A percentile compares a stretch with the other conserved stretches of the same genome.
phyloP scores from a whole-genome alignment of 30 jellyfish, hydroid and myxozoan species.

The Mastigias papua region DNA sequence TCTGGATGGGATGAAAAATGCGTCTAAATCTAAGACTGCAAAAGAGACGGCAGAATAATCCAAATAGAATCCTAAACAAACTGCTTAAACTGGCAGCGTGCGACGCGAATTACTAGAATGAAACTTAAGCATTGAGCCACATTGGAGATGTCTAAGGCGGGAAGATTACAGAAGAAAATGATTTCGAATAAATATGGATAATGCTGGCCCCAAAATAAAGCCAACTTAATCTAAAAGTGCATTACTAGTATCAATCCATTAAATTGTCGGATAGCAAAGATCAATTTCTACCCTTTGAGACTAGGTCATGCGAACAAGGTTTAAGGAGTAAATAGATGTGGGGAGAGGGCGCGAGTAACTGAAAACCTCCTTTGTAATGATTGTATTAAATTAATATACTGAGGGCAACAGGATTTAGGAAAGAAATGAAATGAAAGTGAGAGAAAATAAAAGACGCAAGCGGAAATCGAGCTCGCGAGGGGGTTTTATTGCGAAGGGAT shows the following conservation, averaged over 20 bases:
- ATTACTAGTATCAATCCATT: background rate
- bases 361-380: no score
- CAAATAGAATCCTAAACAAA: background rate
- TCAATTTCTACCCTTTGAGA: background rate
- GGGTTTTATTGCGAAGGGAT: no score
- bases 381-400: no score
- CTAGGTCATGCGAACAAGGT: no score
- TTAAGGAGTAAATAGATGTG: background rate
- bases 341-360: no score
- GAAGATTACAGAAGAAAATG: background rate
- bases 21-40: background rate
- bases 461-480: no score
- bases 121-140: background rate
- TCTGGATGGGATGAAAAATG: background rate
- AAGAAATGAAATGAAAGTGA: no score
- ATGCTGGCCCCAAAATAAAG: background rate
- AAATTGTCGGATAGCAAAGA: background rate
- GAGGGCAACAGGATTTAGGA: no score
- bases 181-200: background rate
- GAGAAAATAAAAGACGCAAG: no score
- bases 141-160: conserved; percentile 2
- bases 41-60: conserved; percentile 5
- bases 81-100: background rate
- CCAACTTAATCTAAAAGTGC: background rate
- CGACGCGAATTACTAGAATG: background rate